Base-by-base conservation (phyloP, 2,113 vertebrate genomes). In the Bujurquina vittata region DNA sequence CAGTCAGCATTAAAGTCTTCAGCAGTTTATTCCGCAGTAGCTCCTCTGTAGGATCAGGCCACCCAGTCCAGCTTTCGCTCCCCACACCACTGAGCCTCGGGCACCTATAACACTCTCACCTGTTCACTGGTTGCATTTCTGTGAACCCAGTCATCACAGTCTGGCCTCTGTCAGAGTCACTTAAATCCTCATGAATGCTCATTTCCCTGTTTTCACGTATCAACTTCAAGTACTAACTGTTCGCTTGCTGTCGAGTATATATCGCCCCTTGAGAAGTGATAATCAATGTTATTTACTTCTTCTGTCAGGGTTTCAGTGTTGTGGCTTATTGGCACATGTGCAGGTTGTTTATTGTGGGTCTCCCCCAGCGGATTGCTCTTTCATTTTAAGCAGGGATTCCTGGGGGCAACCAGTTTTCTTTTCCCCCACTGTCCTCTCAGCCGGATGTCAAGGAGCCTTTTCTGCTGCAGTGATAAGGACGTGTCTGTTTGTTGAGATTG, bases 331-430 rank as follows among this genome's bases (percentile, higher is more conserved):
- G 0, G 73, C 26, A 11, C 15, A 12, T 40, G 14, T 40, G 54
- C 20, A 18, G 56, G 2, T 26, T 26, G 29, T 10, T n/a, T 33
- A 18, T 33, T 29, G 52, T 31, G 59, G 14, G 52, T 49, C 20
- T 35, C 35, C 35, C 35, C 62, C 62, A 65, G 7, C 8, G 76
- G 81, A 84, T 83, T 75, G 60, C 23, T 15, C 63, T 60, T 62
- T 76, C 60, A 82, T 79, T 85, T 22, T 43, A 29, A 62, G 35
- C 55, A 18, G 22, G 0, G 2, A 75, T 77, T 49, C 35, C 12
- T 0, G 7, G 29, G 18, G 18, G 73, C 55, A 75, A 59, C 43
- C 43, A 18, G 60, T 7, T 31, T 26, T 0, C 8, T 18, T 14
- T 23, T 5, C 15, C 2, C 8, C 12, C 4, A 31, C 63, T 11